Percentiles rank a stretch among this genome's conserved stretches.
Conservation (phyloP, 2,113 vertebrate genomes). For the Condylura cristata region DNA sequence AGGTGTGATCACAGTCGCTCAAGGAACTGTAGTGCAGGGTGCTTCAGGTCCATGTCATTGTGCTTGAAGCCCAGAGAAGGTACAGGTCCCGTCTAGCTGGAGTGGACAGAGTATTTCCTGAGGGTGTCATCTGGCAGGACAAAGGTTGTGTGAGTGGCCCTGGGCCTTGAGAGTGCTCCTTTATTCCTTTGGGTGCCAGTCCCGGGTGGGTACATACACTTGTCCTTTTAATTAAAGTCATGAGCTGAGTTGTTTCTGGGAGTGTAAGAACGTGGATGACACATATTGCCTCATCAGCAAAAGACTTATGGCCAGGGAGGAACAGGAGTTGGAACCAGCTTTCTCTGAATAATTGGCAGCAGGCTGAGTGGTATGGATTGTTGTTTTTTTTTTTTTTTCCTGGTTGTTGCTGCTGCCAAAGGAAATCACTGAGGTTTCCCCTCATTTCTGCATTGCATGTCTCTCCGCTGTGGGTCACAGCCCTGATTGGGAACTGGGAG, state of each 20-base stretch:
- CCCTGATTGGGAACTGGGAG: neutral
- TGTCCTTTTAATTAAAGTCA: neutral
- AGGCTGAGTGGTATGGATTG: neutral
- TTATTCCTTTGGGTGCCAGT: neutral
- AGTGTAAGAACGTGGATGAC: neutral
- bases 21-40: neutral
- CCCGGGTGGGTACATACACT: accelerated
- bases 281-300: neutral
- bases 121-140: neutral
- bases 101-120: neutral
- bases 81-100: neutral
- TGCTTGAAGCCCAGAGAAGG: neutral
- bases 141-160: accelerated
- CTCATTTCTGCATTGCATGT: neutral
- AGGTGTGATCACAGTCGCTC: neutral
- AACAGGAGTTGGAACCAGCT: neutral
- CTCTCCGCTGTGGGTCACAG: neutral
- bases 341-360: slow-evolving; percentile 4
- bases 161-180: neutral
- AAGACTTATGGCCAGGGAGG: neutral
- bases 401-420: neutral
- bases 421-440: slow-evolving; percentile 8
- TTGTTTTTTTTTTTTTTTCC: neutral
- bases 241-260: neutral
- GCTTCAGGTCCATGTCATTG: accelerated